Evolutionary conservation across 2,797 vertebrate species (phyloP), one percentile per base, ranked within the genome.

Genomic region (Neosilurus hyrtlii): DNA sequence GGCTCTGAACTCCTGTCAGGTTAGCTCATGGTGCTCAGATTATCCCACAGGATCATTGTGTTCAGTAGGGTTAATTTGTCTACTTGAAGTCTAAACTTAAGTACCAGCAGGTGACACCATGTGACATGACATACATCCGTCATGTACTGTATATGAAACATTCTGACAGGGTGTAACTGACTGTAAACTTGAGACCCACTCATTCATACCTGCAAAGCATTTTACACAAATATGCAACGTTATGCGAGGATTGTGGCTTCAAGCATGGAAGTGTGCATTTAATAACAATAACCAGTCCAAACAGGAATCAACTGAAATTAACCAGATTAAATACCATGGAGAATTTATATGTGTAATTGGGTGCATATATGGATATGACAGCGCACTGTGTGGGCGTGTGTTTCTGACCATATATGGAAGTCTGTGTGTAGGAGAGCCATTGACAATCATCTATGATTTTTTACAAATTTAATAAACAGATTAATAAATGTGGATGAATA

Each of bases 321-420:
- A 49, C 10, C 11, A 67, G 65, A 67, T 20, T 37, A 67, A 37
- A 12, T 62, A 62, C n/a, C 10, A 12, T 24, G 12, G 10, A 62
- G 24, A 62, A 62, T 62, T 12, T 11, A 62, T 5, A 20, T 3
- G 16, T 37, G 8, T 67, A 67, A 67, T 37, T 70, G 20, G 67
- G 37, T 70, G 37, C 37, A 49, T 49, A 68, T n/a, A 49, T 70
- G 20, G 37, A 70, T 12, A 70, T 70, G 67, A 49, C 10, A 70
- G 20, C 18, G 37, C 10, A 12, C 1, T 8, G 67, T 7, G 20
- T 51, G 26, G 26, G 26, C 15, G 43, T 51, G 37, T 12, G 6
- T 70, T 70, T 24, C n/a, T 49, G 37, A 51, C 43, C 67, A 70
- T 49, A 49, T 70, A 70, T 70, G 37, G 67, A 49, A 24, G 68